Base-by-base conservation (phyloP, 2,888 invertebrate species). In the Microplitis deprimator region DNA sequence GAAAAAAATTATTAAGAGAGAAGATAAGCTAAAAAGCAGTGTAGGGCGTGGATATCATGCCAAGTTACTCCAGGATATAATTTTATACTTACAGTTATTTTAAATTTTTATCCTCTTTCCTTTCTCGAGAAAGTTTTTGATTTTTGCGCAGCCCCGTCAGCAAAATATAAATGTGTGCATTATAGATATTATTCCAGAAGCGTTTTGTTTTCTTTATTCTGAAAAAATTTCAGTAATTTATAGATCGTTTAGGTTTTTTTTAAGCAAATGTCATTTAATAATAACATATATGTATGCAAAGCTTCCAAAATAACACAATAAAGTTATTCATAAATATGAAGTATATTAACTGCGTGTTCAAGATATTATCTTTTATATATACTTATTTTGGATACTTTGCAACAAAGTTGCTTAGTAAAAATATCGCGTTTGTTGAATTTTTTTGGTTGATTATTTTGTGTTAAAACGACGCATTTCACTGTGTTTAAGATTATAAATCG, bases 1-100 rank as follows among this genome's bases (percentile, higher is more conserved):
- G 59, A 65, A 64, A 40, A 50, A 50, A 50, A 50, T 50, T 50
- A 50, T 50, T 50, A 50, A 50, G 13, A 10, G 59, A 59, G 10
- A 70, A 67, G 40, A 39, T 59, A 68, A 65, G 39, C 40, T 40
- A 73, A 77, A 68, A 39, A 39, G 68, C 75, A 59, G 50, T 29
- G 39, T 20, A 73, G 50, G 73, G 73, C 73, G 73, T 73, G 73
- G 73, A 73, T 73, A 73, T 73, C 67, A 65, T 65, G 20, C 29
- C 64, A 65, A 29, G n/a, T 64, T 73, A 17, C 73, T 64, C 29
- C 6, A 64, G 50, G 41, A 65, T 50, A 50, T 73, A 73, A 73
- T 73, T 39, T 65, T 64, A 73, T 59, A 59, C 67, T 67, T 73
- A 59, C 50, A 50, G 50, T 39, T 65, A 59, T 65, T n/a, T 62